A percentile compares a stretch with the other conserved stretches of the same genome.
These are phyloP conservation scores for Oikopleura vanhoeffeni DNA, from an alignment of 23 tunicate genomes.

Conservation along the genomic window DNA sequence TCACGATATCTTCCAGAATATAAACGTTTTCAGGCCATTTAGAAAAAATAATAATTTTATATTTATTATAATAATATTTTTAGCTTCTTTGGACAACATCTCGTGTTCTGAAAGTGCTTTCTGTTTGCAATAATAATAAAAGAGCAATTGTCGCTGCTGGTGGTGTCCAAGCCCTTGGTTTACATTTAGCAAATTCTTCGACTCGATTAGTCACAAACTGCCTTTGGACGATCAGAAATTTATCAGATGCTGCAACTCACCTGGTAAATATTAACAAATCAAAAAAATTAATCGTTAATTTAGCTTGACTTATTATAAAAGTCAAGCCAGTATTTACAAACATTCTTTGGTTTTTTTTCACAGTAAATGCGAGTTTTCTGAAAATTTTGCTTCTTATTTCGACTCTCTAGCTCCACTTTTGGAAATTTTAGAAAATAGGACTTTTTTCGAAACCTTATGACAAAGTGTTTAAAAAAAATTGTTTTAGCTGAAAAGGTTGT, in stretches of 20 bases:
- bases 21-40: conserved; percentile 49
- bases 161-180: conserved; percentile 30
- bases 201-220: conserved; percentile 57
- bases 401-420: too few species aligned
- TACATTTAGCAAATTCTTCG: conserved; percentile 43
- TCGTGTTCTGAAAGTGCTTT: conserved; percentile 66
- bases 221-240: conserved; percentile 67
- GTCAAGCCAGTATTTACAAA: too few species aligned
- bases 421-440: too few species aligned
- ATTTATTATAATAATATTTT: too few species aligned
- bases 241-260: conserved; percentile 73
- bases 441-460: too few species aligned
- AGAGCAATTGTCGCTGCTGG: conserved; percentile 75
- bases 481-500: too few species aligned
- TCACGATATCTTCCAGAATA: conserved; percentile 49
- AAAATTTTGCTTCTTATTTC: too few species aligned
- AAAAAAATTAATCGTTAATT: too few species aligned
- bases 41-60: conserved; percentile 67
- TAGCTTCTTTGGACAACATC: conserved; percentile 80
- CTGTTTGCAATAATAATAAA: conserved; percentile 60
- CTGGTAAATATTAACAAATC: background rate
- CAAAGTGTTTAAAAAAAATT: too few species aligned
- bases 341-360: too few species aligned
- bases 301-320: too few species aligned
- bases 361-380: too few species aligned